phyloP scores from a whole-genome alignment of 1,140 invertebrate genomes.

The Neomicropteryx cornuta region DNA sequence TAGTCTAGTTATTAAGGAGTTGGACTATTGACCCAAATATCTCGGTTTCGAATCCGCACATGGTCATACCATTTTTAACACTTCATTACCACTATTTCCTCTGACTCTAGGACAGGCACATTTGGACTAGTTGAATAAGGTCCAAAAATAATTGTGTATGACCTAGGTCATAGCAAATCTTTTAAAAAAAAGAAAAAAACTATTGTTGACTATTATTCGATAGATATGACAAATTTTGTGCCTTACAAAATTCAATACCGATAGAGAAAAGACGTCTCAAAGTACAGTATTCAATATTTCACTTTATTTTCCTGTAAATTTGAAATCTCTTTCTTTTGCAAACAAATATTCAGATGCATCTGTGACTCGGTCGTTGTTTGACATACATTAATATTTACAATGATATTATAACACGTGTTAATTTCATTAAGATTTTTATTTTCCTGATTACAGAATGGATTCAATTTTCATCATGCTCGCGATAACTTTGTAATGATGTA shows the following conservation, averaged over 20 bases:
- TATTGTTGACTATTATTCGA: neutral
- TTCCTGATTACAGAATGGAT: slow-evolving; percentile 51
- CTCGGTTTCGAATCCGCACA: too few relatives aligned
- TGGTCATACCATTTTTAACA: too few relatives aligned
- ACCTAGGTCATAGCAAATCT: too few relatives aligned
- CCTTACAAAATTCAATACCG: neutral
- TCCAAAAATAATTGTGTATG: too few relatives aligned
- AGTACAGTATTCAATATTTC: slow-evolving; percentile 2
- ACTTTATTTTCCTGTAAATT: slow-evolving; percentile 5
- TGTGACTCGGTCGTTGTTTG: neutral
- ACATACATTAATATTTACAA: slow-evolving; percentile 1
- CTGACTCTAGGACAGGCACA: too few relatives aligned
- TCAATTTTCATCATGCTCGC: slow-evolving; percentile 79
- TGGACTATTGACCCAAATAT: too few relatives aligned
- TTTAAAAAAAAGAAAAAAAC: too few relatives aligned
- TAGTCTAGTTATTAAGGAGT: too few relatives aligned
- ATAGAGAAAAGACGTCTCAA: neutral
- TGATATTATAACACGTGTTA: slow-evolving; percentile 10
- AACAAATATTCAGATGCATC: neutral
- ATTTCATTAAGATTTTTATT: slow-evolving; percentile 4
- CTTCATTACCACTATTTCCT: too few relatives aligned
- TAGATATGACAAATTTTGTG: neutral
- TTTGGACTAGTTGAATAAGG: too few relatives aligned
- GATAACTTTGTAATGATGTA: slow-evolving; percentile 68
- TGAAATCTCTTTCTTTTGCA: slow-evolving; percentile 1